Percentiles rank a stretch among this genome's conserved stretches.
Conservation (phyloP, 2,888 invertebrate species). For the Drosophila mettleri region DNA sequence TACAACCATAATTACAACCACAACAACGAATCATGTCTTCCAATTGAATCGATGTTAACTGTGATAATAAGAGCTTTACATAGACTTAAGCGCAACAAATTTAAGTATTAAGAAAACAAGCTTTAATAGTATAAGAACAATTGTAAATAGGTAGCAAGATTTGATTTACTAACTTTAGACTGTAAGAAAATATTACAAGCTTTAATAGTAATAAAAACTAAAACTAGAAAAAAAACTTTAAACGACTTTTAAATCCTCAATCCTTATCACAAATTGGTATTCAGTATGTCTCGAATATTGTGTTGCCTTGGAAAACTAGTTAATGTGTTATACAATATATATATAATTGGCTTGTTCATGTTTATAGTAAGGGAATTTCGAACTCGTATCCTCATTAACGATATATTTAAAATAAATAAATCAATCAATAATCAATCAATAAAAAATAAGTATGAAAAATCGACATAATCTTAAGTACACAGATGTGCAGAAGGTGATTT, state of each 20-base stretch:
- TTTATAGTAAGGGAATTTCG: too few relatives aligned
- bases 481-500: too few relatives aligned
- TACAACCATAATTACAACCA: conserved; percentile 22
- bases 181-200: conserved; percentile 41
- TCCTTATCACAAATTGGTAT: too few relatives aligned
- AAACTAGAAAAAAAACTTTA: conserved; percentile 25
- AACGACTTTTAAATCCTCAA: not conserved
- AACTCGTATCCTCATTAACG: too few relatives aligned
- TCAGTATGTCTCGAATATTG: too few relatives aligned
- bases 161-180: conserved; percentile 31
- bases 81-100: conserved; percentile 32
- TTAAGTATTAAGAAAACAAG: conserved; percentile 37
- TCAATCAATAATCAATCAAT: too few relatives aligned
- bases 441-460: too few relatives aligned
- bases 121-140: conserved; percentile 49
- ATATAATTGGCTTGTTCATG: too few relatives aligned
- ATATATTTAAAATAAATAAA: too few relatives aligned
- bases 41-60: conserved; percentile 57
- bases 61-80: conserved; percentile 67
- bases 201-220: conserved; percentile 60
- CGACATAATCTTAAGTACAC: too few relatives aligned
- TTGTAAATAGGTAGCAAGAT: conserved; percentile 4
- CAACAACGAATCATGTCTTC: conserved; percentile 66
- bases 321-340: too few relatives aligned
- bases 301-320: too few relatives aligned